These are phyloP conservation scores for Mirounga angustirostris DNA, from an alignment of 2,113 vertebrate genomes.

Conservation along the genomic window DNA sequence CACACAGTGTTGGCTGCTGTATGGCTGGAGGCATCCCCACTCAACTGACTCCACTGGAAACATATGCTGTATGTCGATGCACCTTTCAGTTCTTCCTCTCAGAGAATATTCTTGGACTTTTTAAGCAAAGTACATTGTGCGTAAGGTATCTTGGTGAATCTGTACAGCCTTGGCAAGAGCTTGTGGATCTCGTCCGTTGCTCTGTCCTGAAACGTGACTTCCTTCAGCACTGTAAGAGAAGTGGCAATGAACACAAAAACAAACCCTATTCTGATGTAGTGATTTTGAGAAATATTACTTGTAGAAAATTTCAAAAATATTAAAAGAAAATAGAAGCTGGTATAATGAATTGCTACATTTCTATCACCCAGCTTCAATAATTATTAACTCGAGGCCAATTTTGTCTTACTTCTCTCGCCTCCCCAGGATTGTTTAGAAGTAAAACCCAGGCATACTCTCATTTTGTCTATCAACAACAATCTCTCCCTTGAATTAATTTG, in stretches of 20 bases:
- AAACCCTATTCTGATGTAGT: conserved; percentile 44
- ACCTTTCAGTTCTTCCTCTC: conserved; percentile 85
- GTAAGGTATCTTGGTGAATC: conserved; percentile 99
- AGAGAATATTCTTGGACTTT: conserved; percentile 82
- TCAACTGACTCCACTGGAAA: conserved; percentile 91
- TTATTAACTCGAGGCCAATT: conserved; percentile 36
- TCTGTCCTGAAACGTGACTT: conserved; percentile 99
- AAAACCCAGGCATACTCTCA: conserved; percentile 20
- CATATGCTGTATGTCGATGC: conserved; percentile 88
- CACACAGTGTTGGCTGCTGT: conserved; percentile 93
- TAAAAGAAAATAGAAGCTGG: background rate
- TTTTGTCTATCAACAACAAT: conserved; percentile 46
- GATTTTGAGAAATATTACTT: conserved; percentile 44
- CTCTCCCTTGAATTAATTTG: conserved; percentile 23
- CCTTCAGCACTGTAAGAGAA: conserved; percentile 94
- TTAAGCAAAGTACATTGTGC: conserved; percentile 99
- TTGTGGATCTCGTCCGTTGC: conserved; percentile 98
- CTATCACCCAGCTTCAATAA: conserved; percentile 5
- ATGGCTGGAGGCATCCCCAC: conserved; percentile 87
- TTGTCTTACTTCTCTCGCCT: conserved; percentile 23
- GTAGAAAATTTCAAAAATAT: conserved; percentile 28
- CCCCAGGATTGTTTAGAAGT: conserved; percentile 39
- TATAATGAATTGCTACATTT: background rate
- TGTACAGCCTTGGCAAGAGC: conserved; percentile 99
- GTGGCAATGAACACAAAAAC: conserved; percentile 68